These are phyloP conservation scores for Julus scandinavius DNA, from an alignment of 2,888 invertebrate genomes.

Conservation along the genomic window DNA sequence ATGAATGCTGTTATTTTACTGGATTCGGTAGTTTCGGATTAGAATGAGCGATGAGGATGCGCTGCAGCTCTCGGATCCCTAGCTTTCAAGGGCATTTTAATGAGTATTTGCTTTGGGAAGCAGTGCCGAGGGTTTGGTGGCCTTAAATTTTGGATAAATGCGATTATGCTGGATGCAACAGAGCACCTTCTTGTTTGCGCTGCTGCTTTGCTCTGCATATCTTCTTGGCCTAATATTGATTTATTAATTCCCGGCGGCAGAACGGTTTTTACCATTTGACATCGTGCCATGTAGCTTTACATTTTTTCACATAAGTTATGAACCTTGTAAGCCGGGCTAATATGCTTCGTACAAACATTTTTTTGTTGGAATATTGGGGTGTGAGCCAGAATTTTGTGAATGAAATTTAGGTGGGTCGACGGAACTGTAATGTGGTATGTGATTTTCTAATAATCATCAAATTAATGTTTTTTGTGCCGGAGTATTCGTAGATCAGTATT, in stretches of 20 bases:
- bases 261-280: neutral
- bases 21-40: neutral
- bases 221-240: constrained; percentile 5
- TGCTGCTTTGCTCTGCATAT: neutral
- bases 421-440: no score
- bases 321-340: neutral
- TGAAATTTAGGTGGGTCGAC: no score
- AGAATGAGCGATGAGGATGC: constrained; percentile 3
- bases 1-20: neutral
- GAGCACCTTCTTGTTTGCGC: neutral
- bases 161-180: neutral
- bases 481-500: no score
- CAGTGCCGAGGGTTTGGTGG: neutral
- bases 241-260: neutral
- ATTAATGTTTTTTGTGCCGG: no score
- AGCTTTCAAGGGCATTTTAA: neutral
- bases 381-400: no score
- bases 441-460: no score
- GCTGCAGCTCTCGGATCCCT: neutral
- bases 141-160: neutral
- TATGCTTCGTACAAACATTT: neutral
- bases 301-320: neutral
- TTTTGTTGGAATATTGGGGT: neutral
- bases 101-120: neutral
- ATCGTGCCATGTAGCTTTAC: neutral